Conservation (phyloP, 2,113 vertebrate species). For the Ondatra zibethicus region DNA sequence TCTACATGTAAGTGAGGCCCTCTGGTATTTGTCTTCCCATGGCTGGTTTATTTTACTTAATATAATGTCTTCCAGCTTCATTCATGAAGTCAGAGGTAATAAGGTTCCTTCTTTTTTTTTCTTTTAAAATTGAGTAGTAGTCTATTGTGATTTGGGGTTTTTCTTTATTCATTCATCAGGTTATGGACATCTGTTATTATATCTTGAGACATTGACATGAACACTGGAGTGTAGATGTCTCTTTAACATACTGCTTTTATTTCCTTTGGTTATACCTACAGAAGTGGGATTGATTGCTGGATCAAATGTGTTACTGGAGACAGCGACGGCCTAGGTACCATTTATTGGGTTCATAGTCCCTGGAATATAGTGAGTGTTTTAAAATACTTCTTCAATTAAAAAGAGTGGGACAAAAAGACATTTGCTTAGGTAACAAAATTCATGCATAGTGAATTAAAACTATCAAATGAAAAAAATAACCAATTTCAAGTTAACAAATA, state of each 20-base stretch:
- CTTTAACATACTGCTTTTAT: not conserved
- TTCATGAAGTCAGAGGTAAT: not conserved
- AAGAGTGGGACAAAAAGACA: not conserved
- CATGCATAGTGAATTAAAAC: constrained; percentile 28
- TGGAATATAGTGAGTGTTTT: not conserved
- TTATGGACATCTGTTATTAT: not conserved
- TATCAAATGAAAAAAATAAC: not conserved
- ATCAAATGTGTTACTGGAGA: not conserved
- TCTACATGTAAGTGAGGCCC: not conserved
- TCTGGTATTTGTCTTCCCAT: not conserved
- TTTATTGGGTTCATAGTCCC: not conserved
- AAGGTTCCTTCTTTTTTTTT: not conserved
- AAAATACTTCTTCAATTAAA: constrained; percentile 23
- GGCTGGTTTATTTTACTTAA: not conserved
- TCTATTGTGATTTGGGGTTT: not conserved
- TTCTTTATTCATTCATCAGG: not conserved
- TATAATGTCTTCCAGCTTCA: not conserved
- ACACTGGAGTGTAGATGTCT: not conserved
- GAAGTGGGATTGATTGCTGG: not conserved
- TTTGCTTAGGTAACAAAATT: not conserved
- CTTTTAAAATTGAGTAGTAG: not conserved
- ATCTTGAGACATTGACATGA: not conserved
- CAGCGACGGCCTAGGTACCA: not conserved
- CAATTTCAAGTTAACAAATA: constrained; percentile 31
- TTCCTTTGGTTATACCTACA: not conserved